phyloP scores from a whole-genome alignment of 1,140 invertebrate genomes.

The Samia ricini region DNA sequence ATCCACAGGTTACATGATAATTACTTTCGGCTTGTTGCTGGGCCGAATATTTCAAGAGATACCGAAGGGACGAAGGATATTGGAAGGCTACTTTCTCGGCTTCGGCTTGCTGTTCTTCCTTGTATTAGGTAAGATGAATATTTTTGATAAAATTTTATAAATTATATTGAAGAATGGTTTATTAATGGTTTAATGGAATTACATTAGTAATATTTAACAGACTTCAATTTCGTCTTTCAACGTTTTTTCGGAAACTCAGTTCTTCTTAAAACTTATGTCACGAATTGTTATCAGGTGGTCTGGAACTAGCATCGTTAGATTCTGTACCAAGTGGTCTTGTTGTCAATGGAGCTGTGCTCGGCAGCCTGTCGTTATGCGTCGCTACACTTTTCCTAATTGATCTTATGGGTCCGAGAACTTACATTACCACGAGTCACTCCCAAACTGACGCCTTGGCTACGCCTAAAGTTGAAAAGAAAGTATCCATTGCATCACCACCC shows the following conservation, averaged over 20 bases:
- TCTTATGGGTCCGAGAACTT: constrained; percentile 76
- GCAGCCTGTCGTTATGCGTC: constrained; percentile 82
- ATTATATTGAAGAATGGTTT: no score
- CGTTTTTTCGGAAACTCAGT: background rate
- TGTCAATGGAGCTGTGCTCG: constrained; percentile 84
- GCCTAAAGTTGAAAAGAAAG: constrained; percentile 54
- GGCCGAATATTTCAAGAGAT: constrained; percentile 82
- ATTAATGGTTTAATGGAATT: background rate
- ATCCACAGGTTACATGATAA: constrained; percentile 82
- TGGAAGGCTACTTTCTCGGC: constrained; percentile 82
- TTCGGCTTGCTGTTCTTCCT: constrained; percentile 83
- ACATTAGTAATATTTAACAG: no score
- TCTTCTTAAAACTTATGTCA: background rate
- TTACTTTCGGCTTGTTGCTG: constrained; percentile 82
- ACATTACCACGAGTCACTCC: constrained; percentile 51
- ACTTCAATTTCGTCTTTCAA: no score
- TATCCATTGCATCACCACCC: constrained; percentile 42
- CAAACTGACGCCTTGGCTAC: constrained; percentile 64
- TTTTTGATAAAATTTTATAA: background rate
- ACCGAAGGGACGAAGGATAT: constrained; percentile 79
- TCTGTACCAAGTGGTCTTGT: constrained; percentile 82
- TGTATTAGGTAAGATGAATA: constrained; percentile 78
- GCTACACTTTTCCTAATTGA: constrained; percentile 84
- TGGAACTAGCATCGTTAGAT: constrained; percentile 84
- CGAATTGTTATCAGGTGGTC: constrained; percentile 67